Evolutionary conservation across 2,888 invertebrate species (phyloP), one percentile per base, ranked within the genome.

Genomic region (Napeogenes inachia): DNA sequence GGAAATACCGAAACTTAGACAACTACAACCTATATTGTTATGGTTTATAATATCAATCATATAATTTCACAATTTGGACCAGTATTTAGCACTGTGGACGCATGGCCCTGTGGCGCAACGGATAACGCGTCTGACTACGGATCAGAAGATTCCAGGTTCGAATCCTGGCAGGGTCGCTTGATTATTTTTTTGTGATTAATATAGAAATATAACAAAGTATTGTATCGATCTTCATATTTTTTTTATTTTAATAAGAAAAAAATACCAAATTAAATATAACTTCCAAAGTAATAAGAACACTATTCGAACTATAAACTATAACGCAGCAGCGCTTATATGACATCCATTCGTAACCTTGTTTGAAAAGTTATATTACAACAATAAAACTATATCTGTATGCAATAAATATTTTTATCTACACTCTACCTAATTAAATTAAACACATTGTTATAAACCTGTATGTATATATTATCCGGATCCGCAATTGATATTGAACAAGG

Each of bases 111-210:
- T 92, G 92, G 92, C 92, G 92, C 92, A 92, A 92, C 81, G 92
- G 91, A 92, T 93, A 93, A 93, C 92, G 92, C 92, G 92, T 92
- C 92, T 93, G 92, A 92, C 92, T 92, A 93, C 92, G 92, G 92
- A 93, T 92, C 92, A 92, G 92, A 91, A 92, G 91, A 92, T 92
- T 92, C 91, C 92, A 93, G 92, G 89, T 92, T 92, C 92, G 92
- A 92, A 92, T 92, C 92, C 92, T 92, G 92, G 91, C 91, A 92
- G 87, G 91, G 91, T 92, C 91, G 91, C 71, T 0, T 30, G 0
- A 4, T 10, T 0, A 4, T 32, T 54, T 45, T 13, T 3, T 2
- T 2, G 21, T 46, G 4, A 38, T n/a, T 13, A 10, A 13, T 4
- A 13, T 45, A 21, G 21, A 21, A 21, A 1, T 21, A 1, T 21